These are phyloP conservation scores for Conus ventricosus DNA, from an alignment of 1,140 invertebrate genomes.

Conservation along the genomic window DNA sequence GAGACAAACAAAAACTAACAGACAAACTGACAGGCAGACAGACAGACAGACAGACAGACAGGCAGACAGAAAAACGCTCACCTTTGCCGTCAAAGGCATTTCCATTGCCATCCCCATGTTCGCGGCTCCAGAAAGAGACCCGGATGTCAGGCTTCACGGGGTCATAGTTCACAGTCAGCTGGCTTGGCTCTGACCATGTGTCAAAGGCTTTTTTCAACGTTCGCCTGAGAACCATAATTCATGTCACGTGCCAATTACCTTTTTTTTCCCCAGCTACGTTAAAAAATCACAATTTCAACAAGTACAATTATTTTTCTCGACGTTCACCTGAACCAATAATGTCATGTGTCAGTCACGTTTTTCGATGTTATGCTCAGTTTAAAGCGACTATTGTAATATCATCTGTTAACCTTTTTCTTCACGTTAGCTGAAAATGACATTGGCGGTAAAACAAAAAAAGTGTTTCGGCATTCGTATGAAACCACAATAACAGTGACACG, in stretches of 20 bases:
- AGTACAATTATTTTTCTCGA: neutral
- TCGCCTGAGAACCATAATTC: constrained; percentile 28
- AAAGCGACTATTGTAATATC: too few species aligned
- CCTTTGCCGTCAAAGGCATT: constrained; percentile 61
- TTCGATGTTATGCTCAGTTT: too few species aligned
- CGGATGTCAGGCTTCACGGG: constrained; percentile 53
- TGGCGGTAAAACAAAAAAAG: too few species aligned
- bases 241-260: neutral
- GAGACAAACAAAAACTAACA: too few species aligned
- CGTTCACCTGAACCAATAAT: neutral
- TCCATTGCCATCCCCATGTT: constrained; percentile 55
- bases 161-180: constrained; percentile 41
- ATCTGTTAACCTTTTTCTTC: too few species aligned
- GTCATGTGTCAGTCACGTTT: neutral
- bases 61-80: constrained; percentile 16
- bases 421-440: too few species aligned
- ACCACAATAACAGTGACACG: too few species aligned
- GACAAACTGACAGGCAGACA: neutral
- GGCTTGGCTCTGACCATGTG: constrained; percentile 43
- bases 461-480: too few species aligned
- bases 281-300: neutral
- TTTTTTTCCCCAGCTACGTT: neutral
- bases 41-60: neutral
- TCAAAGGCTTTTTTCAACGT: constrained; percentile 49
- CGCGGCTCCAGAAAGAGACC: constrained; percentile 46